A percentile compares a stretch with the other conserved stretches of the same genome.
These are phyloP conservation scores for Noctilio leporinus DNA, from an alignment of 2,113 vertebrate genomes.

Conservation along the genomic window DNA sequence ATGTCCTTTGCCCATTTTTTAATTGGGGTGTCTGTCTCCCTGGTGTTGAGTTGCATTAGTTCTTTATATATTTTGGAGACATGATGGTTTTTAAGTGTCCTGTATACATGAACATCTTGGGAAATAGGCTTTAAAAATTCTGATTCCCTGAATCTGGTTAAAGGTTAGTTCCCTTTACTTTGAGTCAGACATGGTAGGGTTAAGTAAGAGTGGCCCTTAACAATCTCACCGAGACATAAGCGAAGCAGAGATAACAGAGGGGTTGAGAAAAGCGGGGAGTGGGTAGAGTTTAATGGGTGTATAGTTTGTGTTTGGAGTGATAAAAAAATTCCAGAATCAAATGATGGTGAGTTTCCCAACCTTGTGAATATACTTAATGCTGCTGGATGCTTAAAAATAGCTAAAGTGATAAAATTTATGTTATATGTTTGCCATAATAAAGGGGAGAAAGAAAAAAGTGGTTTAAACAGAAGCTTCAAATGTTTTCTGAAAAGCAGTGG, in stretches of 20 bases:
- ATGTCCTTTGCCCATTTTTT: too few relatives aligned
- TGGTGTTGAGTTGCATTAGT: too few relatives aligned
- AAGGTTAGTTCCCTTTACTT: neutral
- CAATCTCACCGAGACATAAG: neutral
- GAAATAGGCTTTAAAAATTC: neutral
- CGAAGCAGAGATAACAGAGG: neutral
- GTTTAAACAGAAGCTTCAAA: neutral
- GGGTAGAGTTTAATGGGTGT: neutral
- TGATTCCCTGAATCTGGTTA: too few relatives aligned
- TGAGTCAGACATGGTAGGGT: neutral
- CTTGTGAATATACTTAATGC: neutral
- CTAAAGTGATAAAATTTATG: neutral
- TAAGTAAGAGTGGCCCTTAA: neutral
- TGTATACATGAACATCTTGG: neutral
- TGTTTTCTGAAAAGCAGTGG: neutral
- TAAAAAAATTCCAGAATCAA: neutral
- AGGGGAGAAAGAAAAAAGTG: neutral
- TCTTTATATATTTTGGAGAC: too few relatives aligned
- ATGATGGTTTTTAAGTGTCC: neutral
- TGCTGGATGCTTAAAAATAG: neutral
- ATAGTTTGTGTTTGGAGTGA: neutral
- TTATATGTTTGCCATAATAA: neutral
- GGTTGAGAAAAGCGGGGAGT: too few relatives aligned
- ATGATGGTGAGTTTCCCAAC: neutral
- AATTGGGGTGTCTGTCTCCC: too few relatives aligned